Conservation (phyloP, 1,140 invertebrate species). For the Drosophila littoralis region DNA sequence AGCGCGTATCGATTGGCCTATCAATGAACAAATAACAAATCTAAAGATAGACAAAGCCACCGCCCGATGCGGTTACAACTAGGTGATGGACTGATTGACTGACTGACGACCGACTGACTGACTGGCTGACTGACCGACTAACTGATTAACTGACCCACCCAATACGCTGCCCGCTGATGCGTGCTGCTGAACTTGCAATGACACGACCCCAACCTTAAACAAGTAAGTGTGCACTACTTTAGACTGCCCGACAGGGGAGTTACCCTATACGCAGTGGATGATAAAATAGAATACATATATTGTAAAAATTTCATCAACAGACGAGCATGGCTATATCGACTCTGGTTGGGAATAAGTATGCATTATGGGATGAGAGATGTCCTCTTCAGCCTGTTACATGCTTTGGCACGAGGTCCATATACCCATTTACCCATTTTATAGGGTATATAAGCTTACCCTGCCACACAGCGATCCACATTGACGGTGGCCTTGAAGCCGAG, state of each 20-base stretch:
- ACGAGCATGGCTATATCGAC: no score
- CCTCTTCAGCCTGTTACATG: no score
- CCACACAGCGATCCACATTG: conserved; percentile 92
- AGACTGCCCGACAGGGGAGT: no score
- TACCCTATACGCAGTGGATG: no score
- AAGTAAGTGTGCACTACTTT: no score
- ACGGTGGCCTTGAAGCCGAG: conserved; percentile 94
- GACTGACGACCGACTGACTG: conserved; percentile 2
- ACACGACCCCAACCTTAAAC: conserved; percentile 16
- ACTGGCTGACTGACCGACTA: background rate
- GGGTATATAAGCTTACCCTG: conserved; percentile 86
- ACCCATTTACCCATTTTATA: background rate
- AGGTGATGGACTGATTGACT: conserved; percentile 22
- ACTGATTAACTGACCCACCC: conserved; percentile 32
- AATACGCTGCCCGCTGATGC: conserved; percentile 45
- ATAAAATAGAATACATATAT: no score
- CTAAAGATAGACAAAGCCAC: conserved; percentile 52
- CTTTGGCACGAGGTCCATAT: background rate
- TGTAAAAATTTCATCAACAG: no score
- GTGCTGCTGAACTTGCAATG: conserved; percentile 49
- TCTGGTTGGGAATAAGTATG: no score
- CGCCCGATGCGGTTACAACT: conserved; percentile 62
- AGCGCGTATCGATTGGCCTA: conserved; percentile 73
- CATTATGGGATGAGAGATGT: no score
- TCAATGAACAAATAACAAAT: conserved; percentile 59